Base-by-base conservation (phyloP, 2,113 vertebrate species). In the Cygnus atratus region DNA sequence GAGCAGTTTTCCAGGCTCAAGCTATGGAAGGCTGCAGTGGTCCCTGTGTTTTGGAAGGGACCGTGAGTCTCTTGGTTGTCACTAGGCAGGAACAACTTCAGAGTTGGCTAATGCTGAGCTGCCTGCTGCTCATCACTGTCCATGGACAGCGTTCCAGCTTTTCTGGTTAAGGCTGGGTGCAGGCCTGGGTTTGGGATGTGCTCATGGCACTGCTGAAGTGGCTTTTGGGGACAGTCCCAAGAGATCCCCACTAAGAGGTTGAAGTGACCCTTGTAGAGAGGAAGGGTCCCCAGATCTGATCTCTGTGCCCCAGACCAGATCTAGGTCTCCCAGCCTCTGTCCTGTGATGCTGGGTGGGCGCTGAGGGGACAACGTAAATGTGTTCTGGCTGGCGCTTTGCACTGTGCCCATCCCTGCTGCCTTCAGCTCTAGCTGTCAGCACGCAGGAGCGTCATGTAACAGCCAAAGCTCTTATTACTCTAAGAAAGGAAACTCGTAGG, bases 401-500 rank as follows among this genome's bases (percentile, higher is more conserved):
- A 1, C 48, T 43, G 43, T 43, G 65, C 16, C 35, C 73, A 26
- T 35, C 2, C 2, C 25, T 3, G 22, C 24, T 3, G 59, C 25
- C 43, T 52, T 70, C 62, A 48, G 76, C 68, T 70, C 6, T 13
- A 24, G 65, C 41, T 71, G 44, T 44, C 0, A 1, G 25, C 4
- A 9, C 0, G 4, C 31, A 29, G 25, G 16, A 9, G 25, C 3
- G 7, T 20, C 21, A 11, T 73, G 21, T 10, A 18, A 24, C 16
- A 26, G 16, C n/a, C 12, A 20, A 6, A 26, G 59, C 33, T 68
- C 10, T 31, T 12, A 8, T 35, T 28, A 13, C 5, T 10, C 37
- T 0, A 1, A 11, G 13, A 7, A 24, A 8, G 41, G 16, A 5
- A 67, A 22, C 33, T 48, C 0, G 0, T 35, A 52, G 58, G 52